phyloP scores from a whole-genome alignment of 2,797 vertebrate genomes.

The Bradypodion pumilum region DNA sequence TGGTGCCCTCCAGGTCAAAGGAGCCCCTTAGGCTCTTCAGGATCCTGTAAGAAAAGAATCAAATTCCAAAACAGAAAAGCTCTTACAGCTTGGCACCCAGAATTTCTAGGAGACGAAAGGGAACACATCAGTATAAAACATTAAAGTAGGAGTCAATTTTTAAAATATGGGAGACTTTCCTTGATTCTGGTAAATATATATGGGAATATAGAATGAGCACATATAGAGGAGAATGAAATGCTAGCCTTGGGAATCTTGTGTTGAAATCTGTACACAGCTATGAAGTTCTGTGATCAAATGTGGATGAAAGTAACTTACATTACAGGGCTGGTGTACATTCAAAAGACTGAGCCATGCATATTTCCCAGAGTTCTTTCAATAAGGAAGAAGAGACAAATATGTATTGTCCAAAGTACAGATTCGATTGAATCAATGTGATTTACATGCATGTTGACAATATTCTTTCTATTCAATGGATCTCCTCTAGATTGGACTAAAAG shows the following conservation, averaged over 20 bases:
- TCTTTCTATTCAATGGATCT: no score
- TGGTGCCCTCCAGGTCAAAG: neutral
- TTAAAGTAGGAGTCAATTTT: neutral
- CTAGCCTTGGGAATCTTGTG: neutral
- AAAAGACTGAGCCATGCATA: neutral
- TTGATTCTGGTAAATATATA: neutral
- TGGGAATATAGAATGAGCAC: neutral
- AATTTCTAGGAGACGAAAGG: neutral
- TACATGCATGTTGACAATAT: no score
- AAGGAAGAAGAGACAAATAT: neutral
- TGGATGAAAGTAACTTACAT: neutral
- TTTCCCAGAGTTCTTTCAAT: neutral
- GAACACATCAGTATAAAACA: neutral
- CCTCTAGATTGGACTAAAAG: neutral
- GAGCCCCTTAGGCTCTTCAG: neutral
- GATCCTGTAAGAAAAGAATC: neutral
- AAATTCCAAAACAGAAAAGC: neutral
- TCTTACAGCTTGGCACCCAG: accelerated
- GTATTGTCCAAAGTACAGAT: no score
- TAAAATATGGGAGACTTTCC: no score
- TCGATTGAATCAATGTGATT: no score
- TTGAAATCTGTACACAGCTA: neutral
- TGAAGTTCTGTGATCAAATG: neutral
- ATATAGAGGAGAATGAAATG: neutral
- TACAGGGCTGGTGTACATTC: neutral